phyloP scores from a whole-genome alignment of 2,888 invertebrate species.

The Macrophya annulata region DNA sequence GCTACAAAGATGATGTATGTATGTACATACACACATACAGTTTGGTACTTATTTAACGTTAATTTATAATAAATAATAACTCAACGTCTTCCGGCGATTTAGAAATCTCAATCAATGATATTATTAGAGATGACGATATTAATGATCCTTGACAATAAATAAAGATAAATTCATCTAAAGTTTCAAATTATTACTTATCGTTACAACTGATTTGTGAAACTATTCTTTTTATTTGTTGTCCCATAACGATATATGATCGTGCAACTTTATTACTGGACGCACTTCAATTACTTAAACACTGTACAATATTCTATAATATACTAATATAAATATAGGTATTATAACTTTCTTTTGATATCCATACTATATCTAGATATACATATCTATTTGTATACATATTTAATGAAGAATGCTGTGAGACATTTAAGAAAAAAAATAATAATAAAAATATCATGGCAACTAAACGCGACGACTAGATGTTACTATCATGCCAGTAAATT shows the following conservation, averaged over 20 bases:
- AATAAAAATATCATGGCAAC: neutral
- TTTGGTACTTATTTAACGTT: neutral
- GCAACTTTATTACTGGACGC: conserved; percentile 31
- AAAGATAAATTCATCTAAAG: neutral
- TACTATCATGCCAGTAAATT: conserved; percentile 1
- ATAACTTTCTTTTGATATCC: conserved; percentile 12
- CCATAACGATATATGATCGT: conserved; percentile 1
- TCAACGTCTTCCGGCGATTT: conserved; percentile 7
- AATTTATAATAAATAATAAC: neutral
- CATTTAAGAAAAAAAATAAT: neutral
- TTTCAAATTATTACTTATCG: neutral
- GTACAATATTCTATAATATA: conserved; percentile 30
- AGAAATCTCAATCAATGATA: too few species aligned
- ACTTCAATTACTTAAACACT: conserved; percentile 26
- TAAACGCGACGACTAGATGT: neutral
- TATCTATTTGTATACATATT: neutral
- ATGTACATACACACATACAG: too few species aligned
- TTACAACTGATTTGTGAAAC: neutral
- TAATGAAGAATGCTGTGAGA: neutral
- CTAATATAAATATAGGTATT: neutral
- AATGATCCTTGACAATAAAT: neutral
- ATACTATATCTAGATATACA: too few species aligned
- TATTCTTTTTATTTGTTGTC: neutral
- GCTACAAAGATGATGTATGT: too few species aligned
- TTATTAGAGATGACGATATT: too few species aligned